These are phyloP conservation scores for Achlya flavicornis DNA, from an alignment of 2,888 invertebrate species.

Conservation along the genomic window DNA sequence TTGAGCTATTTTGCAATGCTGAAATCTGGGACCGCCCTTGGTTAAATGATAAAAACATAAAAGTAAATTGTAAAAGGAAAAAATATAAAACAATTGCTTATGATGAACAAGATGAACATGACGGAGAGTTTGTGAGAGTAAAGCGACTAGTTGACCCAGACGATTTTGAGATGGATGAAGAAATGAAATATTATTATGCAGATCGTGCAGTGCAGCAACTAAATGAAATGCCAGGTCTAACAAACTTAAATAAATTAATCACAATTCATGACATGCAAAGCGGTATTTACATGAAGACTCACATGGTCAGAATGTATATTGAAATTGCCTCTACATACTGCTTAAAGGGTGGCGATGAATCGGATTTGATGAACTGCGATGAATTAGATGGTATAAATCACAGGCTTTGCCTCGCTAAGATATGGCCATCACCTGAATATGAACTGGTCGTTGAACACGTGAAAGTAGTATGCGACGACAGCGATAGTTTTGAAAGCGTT, in stretches of 20 bases:
- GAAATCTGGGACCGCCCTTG: slow-evolving; percentile 31
- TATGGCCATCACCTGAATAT: slow-evolving; percentile 67
- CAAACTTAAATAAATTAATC: slow-evolving; percentile 64
- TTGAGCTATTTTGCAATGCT: slow-evolving; percentile 37
- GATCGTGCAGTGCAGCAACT: slow-evolving; percentile 56
- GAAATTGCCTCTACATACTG: slow-evolving; percentile 67
- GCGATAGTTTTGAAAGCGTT: slow-evolving; percentile 51
- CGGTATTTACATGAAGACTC: slow-evolving; percentile 54
- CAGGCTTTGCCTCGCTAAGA: slow-evolving; percentile 58
- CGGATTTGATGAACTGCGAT: slow-evolving; percentile 54
- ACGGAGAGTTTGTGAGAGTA: slow-evolving; percentile 22
- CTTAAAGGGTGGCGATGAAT: slow-evolving; percentile 44
- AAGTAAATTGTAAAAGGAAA: slow-evolving; percentile 31
- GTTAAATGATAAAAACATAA: slow-evolving; percentile 30
- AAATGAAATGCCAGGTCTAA: slow-evolving; percentile 49
- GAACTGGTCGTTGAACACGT: slow-evolving; percentile 55
- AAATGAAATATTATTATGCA: slow-evolving; percentile 60
- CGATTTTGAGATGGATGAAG: slow-evolving; percentile 63
- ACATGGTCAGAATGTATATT: slow-evolving; percentile 62
- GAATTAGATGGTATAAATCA: slow-evolving; percentile 63
- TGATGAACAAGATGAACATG: not conserved
- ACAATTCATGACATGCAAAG: slow-evolving; percentile 56
- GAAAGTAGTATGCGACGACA: slow-evolving; percentile 61
- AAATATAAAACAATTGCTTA: slow-evolving; percentile 14
- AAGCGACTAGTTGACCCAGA: slow-evolving; percentile 47